phyloP scores from a whole-genome alignment of 2,113 vertebrate species.

The Hydrochoerus hydrochaeris region DNA sequence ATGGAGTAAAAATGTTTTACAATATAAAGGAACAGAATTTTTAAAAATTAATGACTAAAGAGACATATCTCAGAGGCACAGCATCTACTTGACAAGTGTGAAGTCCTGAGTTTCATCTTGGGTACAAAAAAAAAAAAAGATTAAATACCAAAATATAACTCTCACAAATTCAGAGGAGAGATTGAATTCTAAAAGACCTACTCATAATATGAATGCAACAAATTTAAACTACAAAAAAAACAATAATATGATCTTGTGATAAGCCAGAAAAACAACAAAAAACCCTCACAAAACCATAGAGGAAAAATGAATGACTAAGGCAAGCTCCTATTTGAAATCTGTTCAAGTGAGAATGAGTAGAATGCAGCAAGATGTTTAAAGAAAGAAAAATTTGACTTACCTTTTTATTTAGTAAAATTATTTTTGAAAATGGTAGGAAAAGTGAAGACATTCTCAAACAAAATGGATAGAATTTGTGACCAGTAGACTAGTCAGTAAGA shows the following conservation, averaged over 20 bases:
- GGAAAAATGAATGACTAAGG: neutral
- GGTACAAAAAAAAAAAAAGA: too few species aligned
- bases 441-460: neutral
- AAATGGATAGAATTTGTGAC: neutral
- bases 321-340: neutral
- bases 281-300: neutral
- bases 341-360: neutral
- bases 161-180: neutral
- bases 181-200: neutral
- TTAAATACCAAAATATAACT: neutral
- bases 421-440: neutral
- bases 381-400: neutral
- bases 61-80: too few species aligned
- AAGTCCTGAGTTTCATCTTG: too few species aligned
- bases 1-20: neutral
- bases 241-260: neutral
- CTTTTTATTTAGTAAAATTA: neutral
- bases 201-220: neutral
- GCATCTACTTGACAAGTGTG: too few species aligned
- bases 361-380: neutral
- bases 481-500: neutral
- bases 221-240: neutral
- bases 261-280: neutral
- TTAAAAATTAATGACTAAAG: neutral
- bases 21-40: neutral